Percentiles rank a stretch among this genome's conserved stretches.
phyloP scores from a whole-genome alignment of 2,113 vertebrate genomes.

The Glaucidium brasilianum region DNA sequence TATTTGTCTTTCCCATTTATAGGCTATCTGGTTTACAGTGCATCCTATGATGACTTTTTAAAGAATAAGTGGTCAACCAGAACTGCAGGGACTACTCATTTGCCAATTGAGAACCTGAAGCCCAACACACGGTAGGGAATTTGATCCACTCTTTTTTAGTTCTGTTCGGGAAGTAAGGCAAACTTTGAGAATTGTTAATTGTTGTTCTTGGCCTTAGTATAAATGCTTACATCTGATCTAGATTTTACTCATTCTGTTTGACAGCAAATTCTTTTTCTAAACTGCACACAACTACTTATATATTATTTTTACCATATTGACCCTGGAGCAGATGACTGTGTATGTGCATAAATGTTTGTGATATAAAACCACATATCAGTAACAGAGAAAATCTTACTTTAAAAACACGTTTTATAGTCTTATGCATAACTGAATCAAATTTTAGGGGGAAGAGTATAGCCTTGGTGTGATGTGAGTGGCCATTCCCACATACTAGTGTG shows the following conservation, averaged over 20 bases:
- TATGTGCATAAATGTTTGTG: background rate
- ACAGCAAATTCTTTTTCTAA: background rate
- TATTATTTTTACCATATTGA: background rate
- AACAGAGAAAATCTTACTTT: background rate
- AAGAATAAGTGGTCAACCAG: constrained; percentile 92
- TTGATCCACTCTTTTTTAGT: background rate
- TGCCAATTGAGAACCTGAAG: constrained; percentile 95
- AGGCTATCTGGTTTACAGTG: constrained; percentile 96
- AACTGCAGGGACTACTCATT: constrained; percentile 80
- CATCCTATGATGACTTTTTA: constrained; percentile 94
- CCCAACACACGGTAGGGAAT: constrained; percentile 90
- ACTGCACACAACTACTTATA: background rate
- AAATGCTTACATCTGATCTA: background rate
- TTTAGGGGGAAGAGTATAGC: accelerated
- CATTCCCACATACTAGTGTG: background rate
- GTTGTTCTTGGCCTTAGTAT: background rate
- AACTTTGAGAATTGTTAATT: background rate
- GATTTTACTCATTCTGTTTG: background rate
- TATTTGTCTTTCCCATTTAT: background rate
- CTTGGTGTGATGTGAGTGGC: background rate
- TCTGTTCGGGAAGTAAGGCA: background rate
- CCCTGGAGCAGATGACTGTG: background rate
- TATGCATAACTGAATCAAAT: background rate
- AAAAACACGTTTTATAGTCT: background rate
- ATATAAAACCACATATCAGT: background rate